phyloP scores from a whole-genome alignment of 2,888 invertebrate genomes.

The Colostygia pectinataria region DNA sequence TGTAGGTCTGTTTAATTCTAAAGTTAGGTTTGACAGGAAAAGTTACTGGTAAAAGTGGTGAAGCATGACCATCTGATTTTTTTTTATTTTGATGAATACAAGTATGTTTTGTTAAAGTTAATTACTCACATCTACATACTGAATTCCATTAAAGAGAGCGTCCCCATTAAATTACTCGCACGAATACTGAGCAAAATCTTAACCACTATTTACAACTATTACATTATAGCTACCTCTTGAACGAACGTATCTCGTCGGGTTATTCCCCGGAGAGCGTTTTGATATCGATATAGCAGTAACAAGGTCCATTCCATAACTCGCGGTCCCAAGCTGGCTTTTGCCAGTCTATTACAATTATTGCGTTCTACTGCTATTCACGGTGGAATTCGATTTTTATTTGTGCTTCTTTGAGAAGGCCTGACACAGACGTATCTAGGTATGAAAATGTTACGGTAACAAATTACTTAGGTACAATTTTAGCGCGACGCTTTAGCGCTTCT shows the following conservation, averaged over 20 bases:
- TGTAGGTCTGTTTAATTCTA: no score
- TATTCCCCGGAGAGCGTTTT: conserved; percentile 48
- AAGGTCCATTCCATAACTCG: conserved; percentile 49
- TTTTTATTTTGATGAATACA: no score
- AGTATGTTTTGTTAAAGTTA: neutral
- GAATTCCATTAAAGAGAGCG: conserved; percentile 11
- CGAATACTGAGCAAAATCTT: conserved; percentile 19
- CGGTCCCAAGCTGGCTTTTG: conserved; percentile 48
- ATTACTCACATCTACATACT: neutral
- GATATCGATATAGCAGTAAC: conserved; percentile 51
- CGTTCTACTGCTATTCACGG: conserved; percentile 29
- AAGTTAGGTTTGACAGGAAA: conserved; percentile 4
- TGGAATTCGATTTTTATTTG: conserved; percentile 2
- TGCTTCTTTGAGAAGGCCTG: neutral
- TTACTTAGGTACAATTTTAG: no score
- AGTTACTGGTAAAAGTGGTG: conserved; percentile 11
- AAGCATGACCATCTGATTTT: neutral
- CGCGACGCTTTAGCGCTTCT: no score
- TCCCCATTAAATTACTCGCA: conserved; percentile 18
- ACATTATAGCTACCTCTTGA: conserved; percentile 27
- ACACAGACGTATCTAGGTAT: no score
- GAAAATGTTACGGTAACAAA: no score
- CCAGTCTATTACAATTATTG: conserved; percentile 51
- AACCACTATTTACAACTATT: conserved; percentile 27
- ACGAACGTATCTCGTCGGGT: conserved; percentile 43